Evolutionary conservation across 2,113 vertebrate species (phyloP).

Genomic region (Trogon melanurus): DNA sequence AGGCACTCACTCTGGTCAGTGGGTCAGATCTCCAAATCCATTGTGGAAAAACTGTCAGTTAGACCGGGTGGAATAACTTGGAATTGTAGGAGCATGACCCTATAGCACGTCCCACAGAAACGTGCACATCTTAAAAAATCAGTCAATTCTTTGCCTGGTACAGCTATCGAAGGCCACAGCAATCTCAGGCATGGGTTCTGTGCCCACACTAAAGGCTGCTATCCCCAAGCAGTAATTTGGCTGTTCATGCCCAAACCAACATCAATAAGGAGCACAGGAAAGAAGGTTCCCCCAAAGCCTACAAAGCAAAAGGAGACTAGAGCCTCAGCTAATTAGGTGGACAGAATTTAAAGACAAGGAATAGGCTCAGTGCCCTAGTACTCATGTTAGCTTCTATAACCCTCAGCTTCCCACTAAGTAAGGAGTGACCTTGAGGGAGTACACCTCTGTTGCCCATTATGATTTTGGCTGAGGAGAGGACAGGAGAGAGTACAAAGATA

Average conservation of each 20-base stretch:
- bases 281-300: neutral
- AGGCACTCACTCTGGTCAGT: neutral
- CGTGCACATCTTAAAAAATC: neutral
- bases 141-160: neutral
- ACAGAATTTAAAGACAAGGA: neutral
- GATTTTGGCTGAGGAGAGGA: neutral
- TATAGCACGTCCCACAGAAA: neutral
- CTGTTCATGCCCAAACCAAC: neutral
- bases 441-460: neutral
- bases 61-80: neutral
- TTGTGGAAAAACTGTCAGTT: neutral
- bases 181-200: neutral
- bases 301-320: neutral
- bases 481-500: neutral
- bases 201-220: fast-evolving
- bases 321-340: neutral
- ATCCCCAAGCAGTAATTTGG: neutral
- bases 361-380: neutral
- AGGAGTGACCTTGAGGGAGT: neutral
- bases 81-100: neutral
- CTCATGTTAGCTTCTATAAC: neutral
- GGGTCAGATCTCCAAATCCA: neutral
- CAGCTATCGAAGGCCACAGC: neutral
- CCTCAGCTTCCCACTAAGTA: neutral
- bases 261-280: neutral